Evolutionary conservation across 2,113 vertebrate species (phyloP).

Genomic region (Heterotis niloticus): DNA sequence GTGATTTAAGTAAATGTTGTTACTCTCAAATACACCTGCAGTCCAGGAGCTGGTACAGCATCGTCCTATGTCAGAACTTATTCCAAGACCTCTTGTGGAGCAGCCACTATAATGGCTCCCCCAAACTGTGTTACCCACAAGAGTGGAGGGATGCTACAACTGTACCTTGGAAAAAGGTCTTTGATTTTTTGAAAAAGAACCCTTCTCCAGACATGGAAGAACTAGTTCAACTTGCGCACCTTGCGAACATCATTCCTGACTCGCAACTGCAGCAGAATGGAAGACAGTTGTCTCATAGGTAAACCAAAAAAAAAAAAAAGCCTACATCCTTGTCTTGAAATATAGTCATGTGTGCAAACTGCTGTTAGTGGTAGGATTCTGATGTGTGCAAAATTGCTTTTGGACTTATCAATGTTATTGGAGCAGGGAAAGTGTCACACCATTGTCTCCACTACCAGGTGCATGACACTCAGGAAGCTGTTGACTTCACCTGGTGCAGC

Average conservation of each 20-base stretch:
- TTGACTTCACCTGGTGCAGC: constrained; percentile 48
- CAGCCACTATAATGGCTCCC: neutral
- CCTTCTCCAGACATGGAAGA: constrained; percentile 58
- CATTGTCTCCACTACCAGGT: constrained; percentile 47
- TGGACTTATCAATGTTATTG: neutral
- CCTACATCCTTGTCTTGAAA: neutral
- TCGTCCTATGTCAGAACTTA: constrained; percentile 56
- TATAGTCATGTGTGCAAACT: neutral
- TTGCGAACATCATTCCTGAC: constrained; percentile 51
- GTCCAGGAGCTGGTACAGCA: constrained; percentile 56
- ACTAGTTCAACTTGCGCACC: constrained; percentile 54
- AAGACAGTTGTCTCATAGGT: constrained; percentile 57
- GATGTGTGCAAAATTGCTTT: neutral
- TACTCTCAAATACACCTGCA: constrained; percentile 21
- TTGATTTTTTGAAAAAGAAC: constrained; percentile 51
- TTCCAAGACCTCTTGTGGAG: constrained; percentile 59
- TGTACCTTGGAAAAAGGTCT: constrained; percentile 50
- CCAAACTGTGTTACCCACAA: neutral
- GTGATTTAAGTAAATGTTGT: neutral
- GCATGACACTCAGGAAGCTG: constrained; percentile 58
- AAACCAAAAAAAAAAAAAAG: constrained; percentile 1
- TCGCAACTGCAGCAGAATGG: constrained; percentile 41
- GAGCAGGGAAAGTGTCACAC: neutral
- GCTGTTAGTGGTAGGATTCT: neutral
- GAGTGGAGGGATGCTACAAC: neutral